Percentiles rank a stretch among this genome's conserved stretches.
These are phyloP conservation scores for Ceratosolen fusciceps DNA, from an alignment of 1,140 invertebrate species.

Conservation along the genomic window DNA sequence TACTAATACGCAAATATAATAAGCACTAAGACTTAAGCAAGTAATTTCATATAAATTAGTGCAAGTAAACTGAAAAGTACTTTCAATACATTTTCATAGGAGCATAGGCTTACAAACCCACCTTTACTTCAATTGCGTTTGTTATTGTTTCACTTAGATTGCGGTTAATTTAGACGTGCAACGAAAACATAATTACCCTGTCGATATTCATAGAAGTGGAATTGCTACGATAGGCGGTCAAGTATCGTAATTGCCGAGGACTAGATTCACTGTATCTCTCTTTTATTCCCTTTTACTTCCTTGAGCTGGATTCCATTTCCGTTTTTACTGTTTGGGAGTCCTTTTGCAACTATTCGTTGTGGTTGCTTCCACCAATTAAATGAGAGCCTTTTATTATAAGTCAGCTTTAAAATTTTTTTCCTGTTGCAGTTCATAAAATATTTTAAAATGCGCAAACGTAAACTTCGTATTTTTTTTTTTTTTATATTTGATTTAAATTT, in stretches of 20 bases:
- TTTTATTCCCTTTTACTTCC: constrained; percentile 41
- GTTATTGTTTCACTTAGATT: constrained; percentile 40
- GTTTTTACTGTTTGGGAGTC: constrained; percentile 1
- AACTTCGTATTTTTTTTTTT: neutral
- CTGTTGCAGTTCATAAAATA: too few species aligned
- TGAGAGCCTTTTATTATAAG: too few species aligned
- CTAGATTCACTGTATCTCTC: constrained; percentile 32
- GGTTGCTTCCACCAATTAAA: neutral
- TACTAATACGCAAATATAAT: too few species aligned
- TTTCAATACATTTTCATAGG: neutral
- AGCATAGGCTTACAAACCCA: neutral
- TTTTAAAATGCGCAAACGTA: too few species aligned
- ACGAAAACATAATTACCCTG: constrained; percentile 29
- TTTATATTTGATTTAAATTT: neutral
- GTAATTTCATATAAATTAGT: too few species aligned
- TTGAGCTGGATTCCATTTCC: constrained; percentile 19
- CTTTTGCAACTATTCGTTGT: neutral
- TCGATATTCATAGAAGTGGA: constrained; percentile 35
- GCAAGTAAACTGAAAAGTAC: neutral
- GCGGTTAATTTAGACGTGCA: neutral
- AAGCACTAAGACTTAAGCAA: too few species aligned
- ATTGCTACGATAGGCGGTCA: neutral
- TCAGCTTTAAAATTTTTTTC: too few species aligned
- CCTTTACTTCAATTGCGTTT: constrained; percentile 10
- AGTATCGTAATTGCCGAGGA: constrained; percentile 34